phyloP scores from a whole-genome alignment of 1,140 invertebrate species.

The Drosophila funebris region DNA sequence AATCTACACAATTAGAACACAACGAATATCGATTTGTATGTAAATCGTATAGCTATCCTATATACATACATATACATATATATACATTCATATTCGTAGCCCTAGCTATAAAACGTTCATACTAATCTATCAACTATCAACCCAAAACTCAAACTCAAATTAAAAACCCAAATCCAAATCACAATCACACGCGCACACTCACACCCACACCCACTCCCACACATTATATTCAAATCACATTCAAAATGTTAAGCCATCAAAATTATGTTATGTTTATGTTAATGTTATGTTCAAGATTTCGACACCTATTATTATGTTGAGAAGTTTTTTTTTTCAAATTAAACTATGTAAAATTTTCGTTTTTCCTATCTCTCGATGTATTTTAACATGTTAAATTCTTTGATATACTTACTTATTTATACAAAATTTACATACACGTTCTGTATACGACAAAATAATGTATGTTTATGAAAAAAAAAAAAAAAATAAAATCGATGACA shows the following conservation, averaged over 20 bases:
- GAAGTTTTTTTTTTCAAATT: slow-evolving; percentile 26
- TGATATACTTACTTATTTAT: slow-evolving; percentile 24
- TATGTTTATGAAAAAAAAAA: slow-evolving; percentile 44
- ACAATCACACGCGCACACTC: slow-evolving; percentile 15
- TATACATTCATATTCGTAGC: slow-evolving; percentile 15
- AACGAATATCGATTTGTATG: slow-evolving; percentile 19
- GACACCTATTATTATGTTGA: slow-evolving; percentile 34
- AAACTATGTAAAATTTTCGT: slow-evolving; percentile 44
- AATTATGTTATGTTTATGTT: slow-evolving; percentile 52
- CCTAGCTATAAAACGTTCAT: slow-evolving; percentile 31
- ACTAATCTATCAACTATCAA: slow-evolving; percentile 22
- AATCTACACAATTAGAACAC: slow-evolving; percentile 26
- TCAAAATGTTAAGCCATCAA: slow-evolving; percentile 45
- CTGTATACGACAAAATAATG: slow-evolving; percentile 21
- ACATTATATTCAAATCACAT: slow-evolving; percentile 28
- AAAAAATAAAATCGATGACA: slow-evolving; percentile 43
- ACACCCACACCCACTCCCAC: slow-evolving; percentile 11
- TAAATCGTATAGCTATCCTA: slow-evolving; percentile 33
- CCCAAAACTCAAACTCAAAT: slow-evolving; percentile 7
- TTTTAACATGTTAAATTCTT: slow-evolving; percentile 40
- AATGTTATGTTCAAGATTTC: slow-evolving; percentile 50
- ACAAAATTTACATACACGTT: slow-evolving; percentile 13
- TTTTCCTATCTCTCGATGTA: slow-evolving; percentile 36
- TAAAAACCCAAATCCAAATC: slow-evolving; percentile 11
- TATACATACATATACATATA: slow-evolving; percentile 1